These are phyloP conservation scores for Maniola jurtina DNA, from an alignment of 1,140 invertebrate genomes.

Conservation along the genomic window DNA sequence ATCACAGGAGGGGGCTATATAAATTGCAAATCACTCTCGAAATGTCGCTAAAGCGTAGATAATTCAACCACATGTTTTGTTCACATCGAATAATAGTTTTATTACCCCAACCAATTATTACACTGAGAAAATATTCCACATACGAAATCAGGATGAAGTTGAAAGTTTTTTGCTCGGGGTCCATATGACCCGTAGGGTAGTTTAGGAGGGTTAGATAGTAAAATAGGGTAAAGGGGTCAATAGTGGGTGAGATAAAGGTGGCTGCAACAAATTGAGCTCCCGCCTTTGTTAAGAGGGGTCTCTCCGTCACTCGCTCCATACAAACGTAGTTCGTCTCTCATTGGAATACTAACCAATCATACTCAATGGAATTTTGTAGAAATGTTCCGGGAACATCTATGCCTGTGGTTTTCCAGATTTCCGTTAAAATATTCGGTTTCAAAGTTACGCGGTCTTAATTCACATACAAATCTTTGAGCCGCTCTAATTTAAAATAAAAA, in stretches of 20 bases:
- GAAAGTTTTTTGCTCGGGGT: constrained; percentile 30
- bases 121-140: constrained; percentile 33
- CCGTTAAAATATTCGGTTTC: too few relatives aligned
- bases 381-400: too few relatives aligned
- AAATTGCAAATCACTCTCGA: constrained; percentile 71
- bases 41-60: constrained; percentile 69
- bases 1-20: constrained; percentile 38
- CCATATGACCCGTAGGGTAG: constrained; percentile 32
- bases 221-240: constrained; percentile 75
- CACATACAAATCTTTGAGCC: too few relatives aligned
- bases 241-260: constrained; percentile 71
- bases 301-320: too few relatives aligned
- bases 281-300: too few relatives aligned
- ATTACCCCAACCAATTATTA: constrained; percentile 32
- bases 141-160: constrained; percentile 23
- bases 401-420: too few relatives aligned
- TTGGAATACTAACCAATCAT: too few relatives aligned
- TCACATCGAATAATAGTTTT: constrained; percentile 66
- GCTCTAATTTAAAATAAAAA: too few relatives aligned
- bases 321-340: too few relatives aligned
- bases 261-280: constrained; percentile 74
- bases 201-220: constrained; percentile 52
- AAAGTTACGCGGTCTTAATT: too few relatives aligned
- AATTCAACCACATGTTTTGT: constrained; percentile 71
- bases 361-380: too few relatives aligned